Evolutionary conservation across 2,888 invertebrate species (phyloP), one percentile per base, ranked within the genome.

Genomic region (Apotomis turbidana): DNA sequence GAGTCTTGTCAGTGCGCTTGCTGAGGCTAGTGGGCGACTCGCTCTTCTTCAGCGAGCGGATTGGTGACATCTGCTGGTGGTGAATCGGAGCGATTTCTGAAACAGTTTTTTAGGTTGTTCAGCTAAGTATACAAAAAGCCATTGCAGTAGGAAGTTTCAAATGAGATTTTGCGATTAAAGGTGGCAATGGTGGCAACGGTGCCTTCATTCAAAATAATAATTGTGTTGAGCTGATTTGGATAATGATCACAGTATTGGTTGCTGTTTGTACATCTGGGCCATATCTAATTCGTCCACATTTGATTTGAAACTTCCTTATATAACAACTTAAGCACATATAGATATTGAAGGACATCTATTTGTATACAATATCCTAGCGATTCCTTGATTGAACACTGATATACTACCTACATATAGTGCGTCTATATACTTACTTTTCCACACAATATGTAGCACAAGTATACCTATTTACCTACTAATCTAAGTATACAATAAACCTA

Each of bases 51-150:
- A 93, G 75, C 74, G 91, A 91, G 79, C 93, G 92, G 80, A 92
- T 93, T 78, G 93, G 94, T 68, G 94, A 93, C 92, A 93, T 93
- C 87, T 94, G 93, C 82, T 93, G 93, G 76, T 93, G 93, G 80
- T 93, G 93, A 75, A 93, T 91, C 78, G 93, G 93, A 81, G 91
- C 90, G 85, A 93, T 91, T 88, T 93, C 93, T 93, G 93, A 59
- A 92, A 93, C 78, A 85, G 81, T 44, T 13, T 62, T 80, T 77
- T 75, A 76, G 68, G 59, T 70, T 69, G 77, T 78, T 71, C 63
- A 71, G 68, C 74, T 78, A 49, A 13, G 46, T 62, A 9, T 4
- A 44, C 38, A 8, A 41, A n/a, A 12, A 0, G 44, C 46, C 8
- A 36, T n/a, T 49, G 5, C 1, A 15, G 51, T 9, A 77, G 75